A percentile compares a stretch with the other conserved stretches of the same genome.
Conservation (phyloP, 2,797 vertebrate genomes). For the Buceros bicornis region DNA sequence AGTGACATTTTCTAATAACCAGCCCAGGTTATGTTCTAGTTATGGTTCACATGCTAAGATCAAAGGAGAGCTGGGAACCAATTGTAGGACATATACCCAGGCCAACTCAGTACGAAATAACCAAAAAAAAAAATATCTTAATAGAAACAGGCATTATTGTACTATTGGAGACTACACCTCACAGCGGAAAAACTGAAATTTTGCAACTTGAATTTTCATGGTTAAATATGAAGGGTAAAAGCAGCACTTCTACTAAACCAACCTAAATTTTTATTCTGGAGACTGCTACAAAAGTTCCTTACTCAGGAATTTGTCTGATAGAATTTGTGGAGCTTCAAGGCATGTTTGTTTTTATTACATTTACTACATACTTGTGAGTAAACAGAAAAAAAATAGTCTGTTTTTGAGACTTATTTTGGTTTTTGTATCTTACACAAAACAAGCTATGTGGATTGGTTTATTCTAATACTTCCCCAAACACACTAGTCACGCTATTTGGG, state of each 20-base stretch:
- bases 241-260: background rate
- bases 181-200: background rate
- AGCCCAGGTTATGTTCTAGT: background rate
- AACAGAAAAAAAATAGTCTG: background rate
- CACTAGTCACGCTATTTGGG: background rate
- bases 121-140: background rate
- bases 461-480: background rate
- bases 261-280: background rate
- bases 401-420: background rate
- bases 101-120: background rate
- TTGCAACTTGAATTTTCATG: background rate
- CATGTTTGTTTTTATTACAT: background rate
- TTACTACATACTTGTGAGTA: background rate
- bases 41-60: background rate
- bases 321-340: background rate
- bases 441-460: background rate
- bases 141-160: background rate
- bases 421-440: background rate
- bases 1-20: background rate
- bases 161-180: background rate
- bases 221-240: background rate
- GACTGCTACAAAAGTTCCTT: background rate
- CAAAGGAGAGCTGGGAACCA: background rate
- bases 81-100: background rate
- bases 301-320: background rate